Conservation (phyloP, 35 echinoderm and acorn worm genomes). For the Patiria miniata region DNA sequence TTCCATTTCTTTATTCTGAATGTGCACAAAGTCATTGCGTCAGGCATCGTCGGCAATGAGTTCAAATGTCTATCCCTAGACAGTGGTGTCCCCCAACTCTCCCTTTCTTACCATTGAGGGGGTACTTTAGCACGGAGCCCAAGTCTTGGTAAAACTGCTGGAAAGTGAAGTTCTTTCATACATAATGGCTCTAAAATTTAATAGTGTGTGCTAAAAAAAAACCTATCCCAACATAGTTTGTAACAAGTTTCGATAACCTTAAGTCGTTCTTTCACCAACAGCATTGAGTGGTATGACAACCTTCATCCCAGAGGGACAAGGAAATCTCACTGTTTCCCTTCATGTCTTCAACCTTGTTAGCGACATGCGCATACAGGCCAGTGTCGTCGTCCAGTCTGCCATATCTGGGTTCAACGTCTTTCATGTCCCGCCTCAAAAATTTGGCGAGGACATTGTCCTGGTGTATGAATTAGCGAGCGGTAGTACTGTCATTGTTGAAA, state of each 20-base stretch:
- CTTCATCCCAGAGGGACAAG: not conserved
- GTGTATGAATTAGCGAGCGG: not conserved
- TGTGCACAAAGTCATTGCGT: too few relatives aligned
- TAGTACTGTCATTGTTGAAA: not conserved
- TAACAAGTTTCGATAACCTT: not conserved
- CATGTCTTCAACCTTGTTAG: not conserved
- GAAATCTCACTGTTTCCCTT: not conserved
- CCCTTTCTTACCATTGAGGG: too few relatives aligned
- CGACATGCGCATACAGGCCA: not conserved
- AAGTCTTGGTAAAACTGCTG: not conserved
- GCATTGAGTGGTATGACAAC: not conserved
- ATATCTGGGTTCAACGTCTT: not conserved
- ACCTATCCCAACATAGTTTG: not conserved
- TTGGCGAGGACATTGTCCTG: not conserved
- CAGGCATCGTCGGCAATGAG: too few relatives aligned
- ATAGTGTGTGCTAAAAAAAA: not conserved
- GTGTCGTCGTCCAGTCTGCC: not conserved
- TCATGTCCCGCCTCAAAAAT: not conserved
- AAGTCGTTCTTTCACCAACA: not conserved
- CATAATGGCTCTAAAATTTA: not conserved
- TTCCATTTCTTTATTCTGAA: too few relatives aligned
- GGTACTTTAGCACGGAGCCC: too few relatives aligned
- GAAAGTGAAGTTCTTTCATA: not conserved
- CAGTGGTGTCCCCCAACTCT: too few relatives aligned
- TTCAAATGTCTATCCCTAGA: too few relatives aligned